phyloP scores from a whole-genome alignment of 23 tunicate species.

The Styela clava region DNA sequence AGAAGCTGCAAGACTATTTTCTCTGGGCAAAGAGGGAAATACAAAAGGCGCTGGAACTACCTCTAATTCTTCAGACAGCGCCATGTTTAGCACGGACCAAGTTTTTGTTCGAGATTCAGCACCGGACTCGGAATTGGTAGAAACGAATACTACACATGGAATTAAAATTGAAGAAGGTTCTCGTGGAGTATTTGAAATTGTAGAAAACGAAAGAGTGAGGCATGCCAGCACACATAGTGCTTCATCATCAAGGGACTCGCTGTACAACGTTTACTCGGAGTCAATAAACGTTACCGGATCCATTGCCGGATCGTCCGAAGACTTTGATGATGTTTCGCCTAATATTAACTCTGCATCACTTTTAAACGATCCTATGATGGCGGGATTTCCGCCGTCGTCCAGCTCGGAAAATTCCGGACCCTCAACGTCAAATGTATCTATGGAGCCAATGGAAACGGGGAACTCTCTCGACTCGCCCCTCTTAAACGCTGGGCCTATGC shows the following conservation, averaged over 20 bases:
- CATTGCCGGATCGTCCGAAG: slow-evolving; percentile 12
- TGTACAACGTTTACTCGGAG: slow-evolving; percentile 6
- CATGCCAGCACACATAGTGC: slow-evolving; percentile 31
- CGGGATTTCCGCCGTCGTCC: not conserved
- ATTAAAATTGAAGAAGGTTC: slow-evolving; percentile 25
- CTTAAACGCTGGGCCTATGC: slow-evolving; percentile 36
- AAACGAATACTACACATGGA: not conserved
- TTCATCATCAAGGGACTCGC: slow-evolving; percentile 21
- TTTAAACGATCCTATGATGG: slow-evolving; percentile 26
- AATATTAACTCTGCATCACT: slow-evolving; percentile 6
- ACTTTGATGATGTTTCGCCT: slow-evolving; percentile 5
- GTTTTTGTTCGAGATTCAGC: slow-evolving; percentile 74
- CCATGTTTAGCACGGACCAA: slow-evolving; percentile 50
- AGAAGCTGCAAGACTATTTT: slow-evolving; percentile 4
- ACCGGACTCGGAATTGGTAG: slow-evolving; percentile 18
- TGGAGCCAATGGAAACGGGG: not conserved
- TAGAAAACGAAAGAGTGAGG: slow-evolving; percentile 8
- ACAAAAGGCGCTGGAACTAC: not conserved
- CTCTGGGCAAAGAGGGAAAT: not conserved
- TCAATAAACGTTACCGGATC: not conserved
- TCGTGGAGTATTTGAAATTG: not conserved
- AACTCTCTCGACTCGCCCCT: slow-evolving; percentile 32
- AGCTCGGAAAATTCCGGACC: not conserved
- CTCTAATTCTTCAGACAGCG: not conserved
- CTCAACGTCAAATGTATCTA: slow-evolving; percentile 1